Evolutionary conservation across 2,888 invertebrate genomes (phyloP), one percentile per base, ranked within the genome.

Genomic region (Margaritifera margaritifera): DNA sequence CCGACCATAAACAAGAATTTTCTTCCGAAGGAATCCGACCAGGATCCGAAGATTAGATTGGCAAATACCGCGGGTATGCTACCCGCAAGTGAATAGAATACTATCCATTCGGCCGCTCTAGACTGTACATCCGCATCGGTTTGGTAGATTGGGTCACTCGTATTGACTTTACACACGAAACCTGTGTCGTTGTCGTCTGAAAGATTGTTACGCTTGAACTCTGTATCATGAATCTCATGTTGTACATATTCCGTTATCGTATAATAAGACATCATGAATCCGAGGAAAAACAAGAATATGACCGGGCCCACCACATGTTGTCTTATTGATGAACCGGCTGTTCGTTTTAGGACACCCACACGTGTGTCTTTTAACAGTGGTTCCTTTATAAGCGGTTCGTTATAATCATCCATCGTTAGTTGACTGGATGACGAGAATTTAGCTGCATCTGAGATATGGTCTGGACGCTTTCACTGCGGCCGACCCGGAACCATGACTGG

Each of bases 11-110:
- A 67, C 25, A 81, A 53, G 25, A 78, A 67, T 57, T 71, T 74
- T 1, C 82, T 68, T 3, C 80, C 80, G 18, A 79, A 22, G 11
- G 54, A 52, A 62, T 75, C 78, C 15, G 82, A 78, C 51, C 69
- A 74, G 4, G 80, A 71, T 18, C 76, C 72, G 0, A 78, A 58
- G 5, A 77, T 53, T 15, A 77, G 52, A 25, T 65, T 72, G 19
- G 71, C 66, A 51, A 77, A 20, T 15, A 77, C 64, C 8, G 69
- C 71, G n/a, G 74, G 76, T 24, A 78, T 42, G 20, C 80, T 78
- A 22, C 69, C 59, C 2, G 75, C 73, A 20, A 78, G 50, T 53
- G 69, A 74, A 15, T 65, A 27, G 42, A 69, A 72, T 51, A 72
- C 57, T 50, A 66, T 67, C 74, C 74, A 73, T 11, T 19, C 50